Evolutionary conservation across 2,113 vertebrate species (phyloP), one percentile per base, ranked within the genome.

Genomic region (Dunckerocampus dactyliophorus): DNA sequence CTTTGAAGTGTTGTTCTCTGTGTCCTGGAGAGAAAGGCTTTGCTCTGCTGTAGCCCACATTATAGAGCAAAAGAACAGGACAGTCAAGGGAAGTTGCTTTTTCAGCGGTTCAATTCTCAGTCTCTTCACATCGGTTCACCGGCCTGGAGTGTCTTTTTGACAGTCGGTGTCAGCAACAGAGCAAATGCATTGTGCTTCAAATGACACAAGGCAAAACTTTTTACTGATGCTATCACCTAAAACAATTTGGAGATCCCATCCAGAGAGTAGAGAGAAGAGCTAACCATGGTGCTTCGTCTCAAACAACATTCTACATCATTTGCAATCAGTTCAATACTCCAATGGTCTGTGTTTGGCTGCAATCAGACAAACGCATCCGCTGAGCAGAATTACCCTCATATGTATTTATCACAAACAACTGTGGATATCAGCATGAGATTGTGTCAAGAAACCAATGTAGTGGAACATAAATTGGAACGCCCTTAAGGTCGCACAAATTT

Each of bases 1-100:
- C 65, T 86, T 81, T 82, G 60, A 82, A 73, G 58, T 78, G 63
- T 65, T 70, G 14, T 58, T 47, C 63, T 69, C 14, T 42, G 63
- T 1, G 17, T 65, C 39, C 74, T 67, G 48, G 43, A 69, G 51
- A 65, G 10, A 16, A 61, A 31, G 69, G 24, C 50, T 39, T 65
- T 55, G 15, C 62, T 73, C 46, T 52, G 63, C 59, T 51, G 64
- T 67, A 61, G 52, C 59, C 48, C 24, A 53, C 49, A 63, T 22
- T 64, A 65, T 48, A 54, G 62, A 67, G 12, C 42, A 59, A 14
- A 19, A 6, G 69, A 63, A 63, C 6, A 49, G 12, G 47, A 31
- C 21, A 47, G 47, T 54, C 5, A 12, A 61, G 59, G 59, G 56
- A 69, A 60, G 58, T 48, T 37, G n/a, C 19, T n/a, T 71, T 71